Base-by-base conservation (phyloP, 2,797 vertebrate species). In the Cephalopachus bancanus region DNA sequence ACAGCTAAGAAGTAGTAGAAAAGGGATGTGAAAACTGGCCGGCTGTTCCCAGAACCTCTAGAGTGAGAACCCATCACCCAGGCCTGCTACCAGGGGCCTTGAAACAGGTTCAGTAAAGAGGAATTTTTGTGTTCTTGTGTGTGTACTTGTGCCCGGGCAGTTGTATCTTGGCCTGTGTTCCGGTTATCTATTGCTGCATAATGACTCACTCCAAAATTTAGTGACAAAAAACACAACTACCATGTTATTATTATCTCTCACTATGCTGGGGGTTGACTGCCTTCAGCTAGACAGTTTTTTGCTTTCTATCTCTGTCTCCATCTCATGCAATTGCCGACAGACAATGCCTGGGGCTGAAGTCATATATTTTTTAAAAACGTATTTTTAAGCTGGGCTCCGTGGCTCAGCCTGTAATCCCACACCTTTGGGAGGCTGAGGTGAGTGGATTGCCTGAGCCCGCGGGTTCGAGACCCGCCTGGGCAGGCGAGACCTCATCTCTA, bases 191-290 rank as follows among this genome's bases (percentile, higher is more conserved):
- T 20, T 49, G 60, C 69, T 22, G n/a, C 16, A 30, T 62, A 57
- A 90, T 78, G 69, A 95, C 81, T 91, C 78, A 83, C 59, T 78
- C 64, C 51, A 91, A 71, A 95, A 78, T 5, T 20, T 57, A 51
- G 67, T 75, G 76, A 80, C 59, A 83, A 83, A 93, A 87, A 65
- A 78, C 17, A 67, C 16, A 53, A 65, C 28, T 84, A 28, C 69
- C 22, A 14, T 57, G 62, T 92, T 69, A 88, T 55, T 91, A 57
- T 55, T 72, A 37, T 64, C 33, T 59, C 22, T 44, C 49, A 51
- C 67, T 74, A 17, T 71, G 79, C 65, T 89, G 64, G 33, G 78
- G 28, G 15, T 67, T 83, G n/a, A 78, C 15, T 86, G 33, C 12
- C 28, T 28, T 92, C 44, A 28, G 79, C 30, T 64, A 88, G 76